A percentile compares a stretch with the other conserved stretches of the same genome.
Conservation (phyloP, 2,888 invertebrate genomes). For the Dione vanillae region DNA sequence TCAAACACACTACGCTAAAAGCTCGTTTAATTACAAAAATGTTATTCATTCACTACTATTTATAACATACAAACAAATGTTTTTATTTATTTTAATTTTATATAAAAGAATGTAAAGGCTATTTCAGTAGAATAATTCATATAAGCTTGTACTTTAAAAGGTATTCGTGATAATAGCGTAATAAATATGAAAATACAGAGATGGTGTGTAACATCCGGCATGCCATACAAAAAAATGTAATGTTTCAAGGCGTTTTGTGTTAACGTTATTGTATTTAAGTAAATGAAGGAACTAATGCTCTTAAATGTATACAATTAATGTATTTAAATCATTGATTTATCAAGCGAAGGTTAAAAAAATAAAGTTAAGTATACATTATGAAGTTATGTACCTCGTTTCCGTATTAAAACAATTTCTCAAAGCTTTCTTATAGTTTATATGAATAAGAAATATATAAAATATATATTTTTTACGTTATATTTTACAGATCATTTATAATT, state of each 20-base stretch:
- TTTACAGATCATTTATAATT: no score
- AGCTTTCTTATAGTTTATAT: no score
- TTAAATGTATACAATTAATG: background rate
- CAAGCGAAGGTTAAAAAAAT: no score
- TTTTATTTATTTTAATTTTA: slow-evolving; percentile 20
- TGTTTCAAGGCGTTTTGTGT: slow-evolving; percentile 31
- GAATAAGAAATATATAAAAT: no score
- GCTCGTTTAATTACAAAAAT: slow-evolving; percentile 9
- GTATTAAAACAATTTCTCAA: no score
- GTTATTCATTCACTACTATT: slow-evolving; percentile 14
- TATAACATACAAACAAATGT: slow-evolving; percentile 13
- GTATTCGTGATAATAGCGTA: slow-evolving; percentile 48
- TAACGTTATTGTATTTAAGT: slow-evolving; percentile 19
- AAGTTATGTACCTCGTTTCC: no score
- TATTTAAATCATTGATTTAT: no score
- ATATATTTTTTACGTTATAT: no score
- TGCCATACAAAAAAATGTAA: slow-evolving; percentile 45
- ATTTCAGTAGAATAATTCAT: slow-evolving; percentile 34
- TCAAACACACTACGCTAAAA: slow-evolving; percentile 14
- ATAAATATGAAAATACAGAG: slow-evolving; percentile 47
- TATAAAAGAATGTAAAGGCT: slow-evolving; percentile 2
- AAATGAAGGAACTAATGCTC: background rate
- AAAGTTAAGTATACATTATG: no score
- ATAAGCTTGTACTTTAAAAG: slow-evolving; percentile 46
- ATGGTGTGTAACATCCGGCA: slow-evolving; percentile 47